Conservation (phyloP, 2,113 vertebrate genomes). For the Calypte anna region DNA sequence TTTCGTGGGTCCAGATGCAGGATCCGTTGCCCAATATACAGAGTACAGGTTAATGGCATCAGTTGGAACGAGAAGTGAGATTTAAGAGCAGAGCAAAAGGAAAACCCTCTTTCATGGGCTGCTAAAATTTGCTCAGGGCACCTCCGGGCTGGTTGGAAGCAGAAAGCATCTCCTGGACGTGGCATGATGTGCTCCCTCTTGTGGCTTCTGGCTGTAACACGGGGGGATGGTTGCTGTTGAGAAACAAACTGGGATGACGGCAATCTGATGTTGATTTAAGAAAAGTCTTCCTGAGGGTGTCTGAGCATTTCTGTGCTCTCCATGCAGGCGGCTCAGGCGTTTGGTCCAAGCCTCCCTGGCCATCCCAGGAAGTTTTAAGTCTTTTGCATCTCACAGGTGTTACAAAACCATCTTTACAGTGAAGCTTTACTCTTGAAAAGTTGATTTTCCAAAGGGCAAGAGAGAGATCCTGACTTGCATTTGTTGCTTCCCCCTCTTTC, state of each 20-base stretch:
- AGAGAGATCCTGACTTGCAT: neutral
- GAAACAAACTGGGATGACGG: neutral
- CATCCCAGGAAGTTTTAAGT: neutral
- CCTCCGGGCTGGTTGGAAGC: neutral
- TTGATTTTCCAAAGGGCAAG: neutral
- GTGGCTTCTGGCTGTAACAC: neutral
- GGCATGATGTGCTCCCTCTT: neutral
- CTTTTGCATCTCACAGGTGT: neutral
- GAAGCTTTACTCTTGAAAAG: neutral
- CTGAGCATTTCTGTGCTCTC: neutral
- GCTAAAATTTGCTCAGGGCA: neutral
- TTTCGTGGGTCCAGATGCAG: neutral
- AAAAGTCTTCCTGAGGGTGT: neutral
- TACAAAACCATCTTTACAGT: neutral
- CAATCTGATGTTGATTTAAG: neutral
- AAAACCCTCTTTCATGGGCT: neutral
- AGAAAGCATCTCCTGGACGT: neutral
- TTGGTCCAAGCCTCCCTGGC: neutral
- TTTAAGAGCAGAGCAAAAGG: neutral
- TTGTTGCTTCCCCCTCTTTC: neutral
- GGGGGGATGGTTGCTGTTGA: neutral
- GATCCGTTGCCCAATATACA: fast-evolving
- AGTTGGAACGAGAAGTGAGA: neutral
- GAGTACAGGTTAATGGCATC: neutral
- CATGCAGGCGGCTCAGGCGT: neutral